Evolutionary conservation across 2,888 invertebrate genomes (phyloP).

Genomic region (Tortrix viridana): DNA sequence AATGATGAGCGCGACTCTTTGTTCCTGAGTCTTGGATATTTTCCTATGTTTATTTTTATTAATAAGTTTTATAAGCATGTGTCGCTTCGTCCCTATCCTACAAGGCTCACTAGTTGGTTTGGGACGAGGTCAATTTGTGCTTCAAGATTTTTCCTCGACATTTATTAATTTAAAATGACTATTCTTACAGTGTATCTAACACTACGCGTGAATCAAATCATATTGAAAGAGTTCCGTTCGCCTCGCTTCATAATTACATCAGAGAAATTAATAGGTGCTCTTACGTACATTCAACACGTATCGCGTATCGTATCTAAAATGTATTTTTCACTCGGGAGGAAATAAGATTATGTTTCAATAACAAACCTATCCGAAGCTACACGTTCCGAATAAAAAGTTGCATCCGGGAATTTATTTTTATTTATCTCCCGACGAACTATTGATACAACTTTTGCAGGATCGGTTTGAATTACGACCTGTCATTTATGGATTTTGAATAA

Average conservation of each 20-base stretch:
- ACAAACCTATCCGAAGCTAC: conserved; percentile 60
- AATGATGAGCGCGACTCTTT: no score
- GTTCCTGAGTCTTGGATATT: no score
- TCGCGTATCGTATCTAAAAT: conserved; percentile 59
- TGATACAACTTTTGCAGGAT: conserved; percentile 32
- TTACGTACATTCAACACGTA: conserved; percentile 39
- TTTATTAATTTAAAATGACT: no score
- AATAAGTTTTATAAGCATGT: no score
- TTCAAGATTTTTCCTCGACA: no score
- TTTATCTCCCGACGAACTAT: conserved; percentile 39
- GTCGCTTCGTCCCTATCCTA: no score
- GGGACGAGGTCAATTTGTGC: no score
- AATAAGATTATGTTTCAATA: conserved; percentile 72
- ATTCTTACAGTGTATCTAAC: no score
- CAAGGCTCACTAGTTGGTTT: no score
- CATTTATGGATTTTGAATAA: conserved; percentile 23
- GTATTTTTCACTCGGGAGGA: conserved; percentile 65
- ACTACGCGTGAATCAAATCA: no score
- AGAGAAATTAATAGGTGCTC: conserved; percentile 9
- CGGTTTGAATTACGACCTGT: conserved; percentile 27
- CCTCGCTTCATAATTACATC: conserved; percentile 2
- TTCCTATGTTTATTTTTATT: no score
- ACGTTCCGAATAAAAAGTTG: conserved; percentile 61
- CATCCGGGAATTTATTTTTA: conserved; percentile 51
- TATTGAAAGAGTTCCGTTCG: background rate